Evolutionary conservation across 2,888 invertebrate species (phyloP), one percentile per base, ranked within the genome.

Genomic region (Campopleginae sp.): DNA sequence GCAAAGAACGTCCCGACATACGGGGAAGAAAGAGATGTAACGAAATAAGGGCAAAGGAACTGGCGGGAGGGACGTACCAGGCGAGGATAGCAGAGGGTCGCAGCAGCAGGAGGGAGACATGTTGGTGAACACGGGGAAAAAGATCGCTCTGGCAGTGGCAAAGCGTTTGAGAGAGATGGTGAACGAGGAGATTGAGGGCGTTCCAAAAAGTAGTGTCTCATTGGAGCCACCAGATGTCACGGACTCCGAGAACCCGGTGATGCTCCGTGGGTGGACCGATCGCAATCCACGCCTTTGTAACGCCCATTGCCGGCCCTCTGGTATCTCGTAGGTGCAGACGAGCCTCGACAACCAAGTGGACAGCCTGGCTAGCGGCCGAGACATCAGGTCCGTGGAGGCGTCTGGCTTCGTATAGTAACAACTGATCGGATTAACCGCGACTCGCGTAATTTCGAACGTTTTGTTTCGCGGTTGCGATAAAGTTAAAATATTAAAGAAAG

Each of bases 291-390:
- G 88, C 91, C 91, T 87, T 31, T 71, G 89, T 74, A 87, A 90
- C 92, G 91, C 92, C 91, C 90, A 89, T 86, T 82, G 89, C 90
- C 90, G 58, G 89, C 90, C 91, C 90, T 90, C 91, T 88, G 89
- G 84, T 85, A 89, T 89, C 88, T 88, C 88, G 89, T 86, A 89
- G 89, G 88, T 90, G 91, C 93, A 93, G 93, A 93, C 91, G 93
- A 88, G 90, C 89, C 92, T 92, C 91, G 92, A 92, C 93, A 91
- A 93, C 91, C 92, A 93, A 92, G 93, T 92, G 92, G 92, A 92
- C 91, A 92, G 91, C 91, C 92, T 91, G 93, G 90, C 91, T 91
- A 91, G 93, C 91, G 89, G 88, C 88, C 89, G 88, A 90, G 89
- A 88, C 89, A 88, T 90, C 90, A 90, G 89, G 91, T 87, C 86